Base-by-base conservation (phyloP, 92 coral and sea anemone genomes). In the Scolanthus callimorphus region DNA sequence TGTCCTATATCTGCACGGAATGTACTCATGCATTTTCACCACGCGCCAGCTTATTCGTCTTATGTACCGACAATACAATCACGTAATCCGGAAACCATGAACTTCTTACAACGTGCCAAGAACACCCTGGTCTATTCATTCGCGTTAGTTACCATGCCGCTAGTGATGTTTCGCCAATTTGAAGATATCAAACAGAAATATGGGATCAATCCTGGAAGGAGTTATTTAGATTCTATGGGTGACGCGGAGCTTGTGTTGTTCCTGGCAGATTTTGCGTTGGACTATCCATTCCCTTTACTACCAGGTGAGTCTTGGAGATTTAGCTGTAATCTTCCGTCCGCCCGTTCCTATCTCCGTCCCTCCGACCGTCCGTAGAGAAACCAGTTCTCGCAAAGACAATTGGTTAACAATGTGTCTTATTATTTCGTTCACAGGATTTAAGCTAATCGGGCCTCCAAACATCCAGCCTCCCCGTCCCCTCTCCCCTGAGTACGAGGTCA, bases 401-500 rank as follows among this genome's bases (percentile, higher is more conserved):
- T n/a, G n/a, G n/a, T n/a, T n/a, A n/a, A n/a, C n/a, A n/a, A n/a
- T n/a, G n/a, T n/a, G n/a, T n/a, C n/a, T n/a, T n/a, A n/a, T n/a
- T n/a, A n/a, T 34, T 34, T 34, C 15, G 6, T 34, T 34, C 41
- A 6, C 20, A 65, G 71, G 56, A 17, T 41, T 29, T 51, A 65
- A 65, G 27, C 31, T 51, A 29, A 51, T 65, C 51, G 71, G 71
- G 11, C 60, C 60, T 25, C 1, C 51, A 27, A 65, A 52, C 11
- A 50, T 65, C 27, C 50, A 65, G 45, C 71, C 60, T n/a, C 34
- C 54, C 51, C 43, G 49, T 3, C 71, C 71, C 61, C 71, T 65
- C 51, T 55, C 62, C 61, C 62, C 71, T 50, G 71, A 65, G 28
- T 41, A 50, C 6, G 60, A 65, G 51, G 60, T 50, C 21, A 30